phyloP scores from a whole-genome alignment of 2,113 vertebrate genomes.

The Alosa alosa region DNA sequence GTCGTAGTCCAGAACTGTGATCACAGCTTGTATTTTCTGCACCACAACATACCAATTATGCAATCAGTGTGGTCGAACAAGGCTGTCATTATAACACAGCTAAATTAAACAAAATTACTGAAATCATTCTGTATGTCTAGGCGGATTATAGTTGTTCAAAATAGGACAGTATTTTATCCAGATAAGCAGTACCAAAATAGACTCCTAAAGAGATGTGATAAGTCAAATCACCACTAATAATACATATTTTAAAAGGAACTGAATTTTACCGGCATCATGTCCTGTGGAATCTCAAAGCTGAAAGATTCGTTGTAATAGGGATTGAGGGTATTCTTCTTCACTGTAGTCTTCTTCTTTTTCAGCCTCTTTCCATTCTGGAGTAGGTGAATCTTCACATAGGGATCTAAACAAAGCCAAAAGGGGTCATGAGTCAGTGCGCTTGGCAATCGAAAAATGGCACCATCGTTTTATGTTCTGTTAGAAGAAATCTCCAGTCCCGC shows the following conservation, averaged over 20 bases:
- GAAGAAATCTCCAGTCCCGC: not conserved
- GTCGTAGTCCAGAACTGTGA: slow-evolving; percentile 98
- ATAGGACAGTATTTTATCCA: not conserved
- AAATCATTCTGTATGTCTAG: not conserved
- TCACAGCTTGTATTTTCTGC: slow-evolving; percentile 94
- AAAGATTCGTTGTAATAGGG: slow-evolving; percentile 98
- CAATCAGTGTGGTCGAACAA: not conserved
- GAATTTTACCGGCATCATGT: slow-evolving; percentile 89
- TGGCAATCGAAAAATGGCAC: not conserved
- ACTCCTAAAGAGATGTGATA: not conserved
- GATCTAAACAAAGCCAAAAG: slow-evolving; percentile 71
- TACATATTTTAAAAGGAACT: not conserved
- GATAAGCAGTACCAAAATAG: not conserved
- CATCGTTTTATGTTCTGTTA: not conserved
- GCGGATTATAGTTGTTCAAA: not conserved
- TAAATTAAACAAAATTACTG: not conserved
- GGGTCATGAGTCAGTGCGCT: not conserved
- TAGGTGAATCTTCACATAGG: slow-evolving; percentile 96
- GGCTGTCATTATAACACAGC: not conserved
- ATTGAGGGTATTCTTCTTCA: slow-evolving; percentile 97
- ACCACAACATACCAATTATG: slow-evolving; percentile 14
- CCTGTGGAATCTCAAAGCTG: slow-evolving; percentile 97
- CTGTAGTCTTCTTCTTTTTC: slow-evolving; percentile 99
- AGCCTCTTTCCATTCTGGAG: slow-evolving; percentile 95
- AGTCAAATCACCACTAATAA: not conserved